These are phyloP conservation scores for Mesembrinibis cayennensis DNA, from an alignment of 2,113 vertebrate species.

Conservation along the genomic window DNA sequence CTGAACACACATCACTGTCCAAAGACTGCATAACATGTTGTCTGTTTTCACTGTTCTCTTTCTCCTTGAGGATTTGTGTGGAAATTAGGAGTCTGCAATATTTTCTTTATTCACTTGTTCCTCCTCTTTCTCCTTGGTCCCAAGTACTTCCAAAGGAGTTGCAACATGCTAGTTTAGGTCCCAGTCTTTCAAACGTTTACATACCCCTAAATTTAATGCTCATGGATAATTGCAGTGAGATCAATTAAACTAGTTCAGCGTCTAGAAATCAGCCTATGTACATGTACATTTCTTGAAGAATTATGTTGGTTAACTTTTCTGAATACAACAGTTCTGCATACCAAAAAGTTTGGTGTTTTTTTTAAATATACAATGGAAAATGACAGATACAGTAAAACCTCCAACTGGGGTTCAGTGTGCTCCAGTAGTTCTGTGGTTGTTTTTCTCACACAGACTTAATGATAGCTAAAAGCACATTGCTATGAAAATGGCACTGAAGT, in stretches of 20 bases:
- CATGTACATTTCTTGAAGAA: neutral
- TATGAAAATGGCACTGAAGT: slow-evolving; percentile 22
- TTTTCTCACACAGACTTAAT: slow-evolving; percentile 4
- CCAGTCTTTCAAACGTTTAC: neutral
- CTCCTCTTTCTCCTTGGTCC: neutral
- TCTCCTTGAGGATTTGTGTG: slow-evolving; percentile 42
- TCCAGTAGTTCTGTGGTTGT: neutral
- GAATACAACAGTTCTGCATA: neutral
- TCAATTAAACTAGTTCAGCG: neutral
- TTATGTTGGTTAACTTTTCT: neutral
- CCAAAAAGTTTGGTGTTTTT: neutral
- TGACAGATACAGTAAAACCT: neutral
- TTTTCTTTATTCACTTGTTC: slow-evolving; percentile 4
- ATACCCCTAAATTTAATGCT: neutral
- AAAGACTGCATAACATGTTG: neutral
- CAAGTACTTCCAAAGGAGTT: neutral
- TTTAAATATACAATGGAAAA: neutral
- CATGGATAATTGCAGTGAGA: neutral
- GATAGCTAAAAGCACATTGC: neutral
- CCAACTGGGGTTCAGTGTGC: neutral
- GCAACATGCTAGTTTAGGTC: neutral
- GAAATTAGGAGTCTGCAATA: slow-evolving; percentile 3
- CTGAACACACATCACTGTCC: neutral
- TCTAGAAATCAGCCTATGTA: neutral
- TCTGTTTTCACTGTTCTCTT: slow-evolving; percentile 20